Base-by-base conservation (phyloP, 64 coral and sea anemone species). In the Stylophora pistillata region DNA sequence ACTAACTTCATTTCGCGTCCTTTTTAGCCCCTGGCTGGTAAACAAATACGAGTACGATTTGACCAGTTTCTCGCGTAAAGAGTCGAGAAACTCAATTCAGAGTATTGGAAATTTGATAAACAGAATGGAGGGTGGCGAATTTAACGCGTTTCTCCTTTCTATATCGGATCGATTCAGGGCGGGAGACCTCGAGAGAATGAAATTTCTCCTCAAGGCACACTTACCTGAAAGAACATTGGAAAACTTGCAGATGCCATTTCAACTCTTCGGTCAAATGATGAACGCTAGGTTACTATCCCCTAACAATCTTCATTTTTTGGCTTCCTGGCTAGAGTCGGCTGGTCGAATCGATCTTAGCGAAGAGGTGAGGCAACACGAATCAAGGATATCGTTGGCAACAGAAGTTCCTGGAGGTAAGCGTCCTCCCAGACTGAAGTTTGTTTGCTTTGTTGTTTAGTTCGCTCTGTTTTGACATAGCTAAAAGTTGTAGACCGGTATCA, bases 211-310 rank as follows among this genome's bases (percentile, higher is more conserved):
- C 1, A 28, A 37, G 34, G 76, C 25, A 13, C 7, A 57, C 3
- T 16, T 82, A 13, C 79, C 79, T 23, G 15, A 64, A n/a, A 29
- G 79, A 21, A 64, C 33, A 41, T 30, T 82, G n/a, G 30, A 82
- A 82, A 21, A 20, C 11, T 30, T 82, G 13, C 11, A 23, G 17
- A 31, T 64, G 47, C 60, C 79, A 26, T 82, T 37, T 15, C 30
- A 82, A 59, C 59, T 82, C 9, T 82, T 82, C 18, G 31, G 58
- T 82, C 79, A 31, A 10, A 82, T 82, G 79, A 82, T 82, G 58
- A 59, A 82, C 16, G 12, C 30, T 25, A 20, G 41, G 10, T 47
- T 82, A 23, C 56, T 82, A 11, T 82, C 79, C 10, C 0, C 30
- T 13, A 30, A 63, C 0, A 82, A 82, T 16, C 17, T 28, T 23